Evolutionary conservation across 2,113 vertebrate genomes (phyloP).

Genomic region (cattle (Bos taurus)): ARS-UCD2.0 NC_037347.1:14545501-14546000

Average conservation of each 20-base stretch:
- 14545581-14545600: neutral
- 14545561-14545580: neutral
- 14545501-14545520: neutral
- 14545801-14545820: conserved; percentile 29
- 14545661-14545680: conserved; percentile 10
- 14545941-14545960: conserved; percentile 62
- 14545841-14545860: conserved; percentile 63
- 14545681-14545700: conserved; percentile 32
- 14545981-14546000: conserved; percentile 3
- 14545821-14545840: conserved; percentile 38
- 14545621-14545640: conserved; percentile 13
- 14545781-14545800: neutral
- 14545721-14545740: conserved; percentile 7
- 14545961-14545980: conserved; percentile 34
- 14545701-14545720: neutral
- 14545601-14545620: neutral
- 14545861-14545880: conserved; percentile 65
- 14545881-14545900: conserved; percentile 60
- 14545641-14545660: neutral
- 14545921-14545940: conserved; percentile 59
- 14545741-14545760: neutral
- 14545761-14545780: conserved; percentile 67
- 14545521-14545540: neutral
- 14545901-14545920: conserved; percentile 70
- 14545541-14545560: neutral